Evolutionary conservation across 2,113 vertebrate genomes (phyloP), one percentile per base, ranked within the genome.

Genomic region (Marmota monax): DNA sequence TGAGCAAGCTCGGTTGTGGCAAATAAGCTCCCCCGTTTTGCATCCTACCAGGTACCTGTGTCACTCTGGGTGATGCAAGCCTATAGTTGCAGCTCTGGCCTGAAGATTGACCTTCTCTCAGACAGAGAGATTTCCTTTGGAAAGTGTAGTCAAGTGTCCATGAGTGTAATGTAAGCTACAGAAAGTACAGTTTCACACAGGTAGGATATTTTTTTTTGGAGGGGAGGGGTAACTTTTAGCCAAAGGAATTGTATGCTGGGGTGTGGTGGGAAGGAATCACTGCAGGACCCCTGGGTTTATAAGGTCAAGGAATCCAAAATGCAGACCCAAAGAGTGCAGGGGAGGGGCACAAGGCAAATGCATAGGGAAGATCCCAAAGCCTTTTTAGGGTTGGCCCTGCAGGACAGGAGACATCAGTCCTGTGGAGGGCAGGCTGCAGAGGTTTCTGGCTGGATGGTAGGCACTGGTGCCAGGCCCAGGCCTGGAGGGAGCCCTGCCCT

Each of bases 301-400:
- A 90, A 69, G 42, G 51, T 23, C 63, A 82, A 84, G 16, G 53
- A 89, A 92, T 72, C 45, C 61, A 84, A 95, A 76, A 51, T 70
- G 34, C 77, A 97, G 23, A 76, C 34, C 10, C 5, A 48, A 70
- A 22, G 8, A 4, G 8, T 13, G 51, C 13, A 8, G 56, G 23
- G 3, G 3, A 18, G 14, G 51, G 51, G 4, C 48, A 69, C 67
- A 37, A 48, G 80, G 51, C 79, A 91, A n/a, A 45, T 8, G 20
- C 37, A 20, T 51, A 27, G 12, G 45, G 34, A 53, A 51, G 23
- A 48, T 53, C 69, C n/a, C 11, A 0, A 1, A 27, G 53, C 56
- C 53, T 67, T 14, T 18, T 1, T 4, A 22, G 42, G 9, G 17
- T 9, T 70, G 2, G 8, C 58, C 22, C 39, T 51, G 8, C 29